These are phyloP conservation scores for Eubasilissa regina DNA, from an alignment of 1,140 invertebrate genomes.

Conservation along the genomic window DNA sequence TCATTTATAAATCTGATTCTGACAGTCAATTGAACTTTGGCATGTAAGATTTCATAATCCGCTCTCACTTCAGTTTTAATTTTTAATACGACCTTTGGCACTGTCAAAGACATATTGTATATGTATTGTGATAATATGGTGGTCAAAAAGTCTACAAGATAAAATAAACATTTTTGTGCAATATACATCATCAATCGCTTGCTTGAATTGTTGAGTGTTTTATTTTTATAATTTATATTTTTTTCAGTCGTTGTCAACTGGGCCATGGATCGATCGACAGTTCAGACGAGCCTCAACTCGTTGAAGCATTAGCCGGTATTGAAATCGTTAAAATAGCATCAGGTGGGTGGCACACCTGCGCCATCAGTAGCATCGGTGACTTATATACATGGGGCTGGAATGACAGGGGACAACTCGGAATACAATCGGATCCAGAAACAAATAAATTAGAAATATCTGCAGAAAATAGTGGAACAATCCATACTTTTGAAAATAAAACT, in stretches of 20 bases:
- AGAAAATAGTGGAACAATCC: not conserved
- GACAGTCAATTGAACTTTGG: no score
- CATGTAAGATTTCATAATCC: no score
- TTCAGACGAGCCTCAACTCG: slow-evolving; percentile 74
- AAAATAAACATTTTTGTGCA: no score
- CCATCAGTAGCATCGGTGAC: slow-evolving; percentile 83
- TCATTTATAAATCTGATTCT: no score
- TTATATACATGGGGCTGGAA: slow-evolving; percentile 96
- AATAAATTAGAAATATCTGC: not conserved
- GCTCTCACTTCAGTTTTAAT: no score
- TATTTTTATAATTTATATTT: slow-evolving; percentile 26
- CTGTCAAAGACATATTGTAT: no score
- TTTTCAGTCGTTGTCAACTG: slow-evolving; percentile 85
- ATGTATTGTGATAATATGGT: no score
- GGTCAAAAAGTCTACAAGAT: no score
- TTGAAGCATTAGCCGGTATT: slow-evolving; percentile 84
- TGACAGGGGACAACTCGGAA: slow-evolving; percentile 86
- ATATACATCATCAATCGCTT: no score
- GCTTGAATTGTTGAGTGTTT: no score
- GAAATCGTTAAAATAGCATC: slow-evolving; percentile 79
- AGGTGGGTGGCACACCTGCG: slow-evolving; percentile 89
- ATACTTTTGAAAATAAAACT: not conserved
- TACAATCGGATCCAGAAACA: slow-evolving; percentile 61
- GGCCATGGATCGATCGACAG: slow-evolving; percentile 82
- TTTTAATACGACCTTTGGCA: no score